These are phyloP conservation scores for Girardinichthys multiradiatus DNA, from an alignment of 2,113 vertebrate genomes.

Conservation along the genomic window DNA sequence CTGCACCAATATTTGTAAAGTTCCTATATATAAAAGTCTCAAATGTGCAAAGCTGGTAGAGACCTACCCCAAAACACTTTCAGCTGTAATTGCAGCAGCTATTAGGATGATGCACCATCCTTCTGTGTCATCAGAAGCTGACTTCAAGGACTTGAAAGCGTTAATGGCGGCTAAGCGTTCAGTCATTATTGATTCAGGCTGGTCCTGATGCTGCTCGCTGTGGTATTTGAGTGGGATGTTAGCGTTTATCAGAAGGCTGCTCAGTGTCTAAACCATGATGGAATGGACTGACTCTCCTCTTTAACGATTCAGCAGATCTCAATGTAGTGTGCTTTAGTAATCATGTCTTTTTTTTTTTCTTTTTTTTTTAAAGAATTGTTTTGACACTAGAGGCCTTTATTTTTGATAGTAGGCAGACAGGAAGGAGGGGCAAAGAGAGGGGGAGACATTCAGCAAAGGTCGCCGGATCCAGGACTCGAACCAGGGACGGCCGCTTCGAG, in stretches of 20 bases:
- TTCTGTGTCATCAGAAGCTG: slow-evolving; percentile 17
- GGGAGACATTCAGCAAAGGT: no score
- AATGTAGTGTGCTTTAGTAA: neutral
- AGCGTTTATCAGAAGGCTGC: slow-evolving; percentile 19
- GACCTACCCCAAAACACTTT: no score
- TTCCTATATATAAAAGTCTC: no score
- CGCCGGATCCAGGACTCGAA: no score
- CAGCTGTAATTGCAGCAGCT: neutral
- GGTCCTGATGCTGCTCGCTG: slow-evolving; percentile 8
- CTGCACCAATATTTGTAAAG: no score
- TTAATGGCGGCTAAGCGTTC: slow-evolving; percentile 27
- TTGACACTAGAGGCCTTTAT: no score
- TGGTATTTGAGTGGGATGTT: slow-evolving; percentile 14
- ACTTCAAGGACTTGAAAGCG: slow-evolving; percentile 41
- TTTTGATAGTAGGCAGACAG: no score
- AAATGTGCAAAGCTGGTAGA: no score
- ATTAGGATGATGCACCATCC: slow-evolving; percentile 44
- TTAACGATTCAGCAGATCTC: neutral
- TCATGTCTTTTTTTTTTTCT: no score
- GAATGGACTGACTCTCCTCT: neutral
- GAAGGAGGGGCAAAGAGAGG: no score
- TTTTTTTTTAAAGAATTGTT: no score
- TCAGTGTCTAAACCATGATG: neutral
- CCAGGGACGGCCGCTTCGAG: no score
- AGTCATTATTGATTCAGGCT: slow-evolving; percentile 30